These are phyloP conservation scores for Nyctibius grandis DNA, from an alignment of 2,797 vertebrate species.

Conservation along the genomic window DNA sequence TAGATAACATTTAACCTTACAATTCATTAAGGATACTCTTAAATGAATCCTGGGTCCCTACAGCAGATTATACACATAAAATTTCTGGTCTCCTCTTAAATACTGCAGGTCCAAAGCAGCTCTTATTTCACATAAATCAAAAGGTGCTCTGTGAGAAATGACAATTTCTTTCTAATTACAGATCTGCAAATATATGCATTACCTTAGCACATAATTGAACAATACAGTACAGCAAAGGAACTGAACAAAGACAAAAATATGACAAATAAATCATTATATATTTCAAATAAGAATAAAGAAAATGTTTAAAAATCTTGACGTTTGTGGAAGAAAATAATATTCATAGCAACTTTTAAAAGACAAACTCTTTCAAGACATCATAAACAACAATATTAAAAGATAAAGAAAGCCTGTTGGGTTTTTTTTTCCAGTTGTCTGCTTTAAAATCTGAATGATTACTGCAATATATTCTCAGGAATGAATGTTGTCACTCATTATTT, in stretches of 20 bases:
- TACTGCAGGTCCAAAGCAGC: not conserved
- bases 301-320: not conserved
- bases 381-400: not conserved
- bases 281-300: not conserved
- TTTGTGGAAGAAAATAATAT: not conserved
- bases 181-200: not conserved
- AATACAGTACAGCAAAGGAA: not conserved
- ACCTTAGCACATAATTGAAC: not conserved
- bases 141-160: not conserved
- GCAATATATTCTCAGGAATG: not conserved
- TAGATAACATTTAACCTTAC: not conserved
- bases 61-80: not conserved
- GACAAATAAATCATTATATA: not conserved
- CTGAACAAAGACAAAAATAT: not conserved
- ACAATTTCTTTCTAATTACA: not conserved
- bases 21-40: not conserved
- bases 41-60: not conserved
- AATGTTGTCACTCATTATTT: not conserved
- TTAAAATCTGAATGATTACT: not conserved
- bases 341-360: not conserved
- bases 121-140: not conserved
- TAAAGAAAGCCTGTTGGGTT: not conserved
- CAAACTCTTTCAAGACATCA: not conserved
- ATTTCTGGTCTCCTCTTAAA: not conserved
- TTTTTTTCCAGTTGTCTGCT: not conserved